A percentile compares a stretch with the other conserved stretches of the same genome.
These are phyloP conservation scores for Arion vulgaris DNA, from an alignment of 1,140 invertebrate species.

Conservation along the genomic window DNA sequence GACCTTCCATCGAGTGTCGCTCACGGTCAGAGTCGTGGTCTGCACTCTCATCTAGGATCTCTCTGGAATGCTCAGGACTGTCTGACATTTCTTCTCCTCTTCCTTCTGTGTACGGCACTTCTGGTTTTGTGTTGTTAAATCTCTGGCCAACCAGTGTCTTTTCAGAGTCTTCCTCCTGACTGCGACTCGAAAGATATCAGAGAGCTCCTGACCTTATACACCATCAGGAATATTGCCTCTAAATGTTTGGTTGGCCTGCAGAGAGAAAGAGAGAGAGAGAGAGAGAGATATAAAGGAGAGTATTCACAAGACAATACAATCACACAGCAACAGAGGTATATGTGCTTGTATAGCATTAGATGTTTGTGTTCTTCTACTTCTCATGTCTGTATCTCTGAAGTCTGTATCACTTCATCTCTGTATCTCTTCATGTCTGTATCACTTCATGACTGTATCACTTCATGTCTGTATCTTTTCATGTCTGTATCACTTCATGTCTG, in stretches of 20 bases:
- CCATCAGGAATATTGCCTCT: slow-evolving; percentile 48
- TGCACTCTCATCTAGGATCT: slow-evolving; percentile 43
- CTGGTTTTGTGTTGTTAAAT: slow-evolving; percentile 30
- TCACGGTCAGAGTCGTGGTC: slow-evolving; percentile 43
- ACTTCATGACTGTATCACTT: too few relatives aligned
- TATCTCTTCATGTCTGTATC: too few relatives aligned
- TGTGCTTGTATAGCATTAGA: too few relatives aligned
- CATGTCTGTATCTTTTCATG: too few relatives aligned
- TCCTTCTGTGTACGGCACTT: slow-evolving; percentile 19
- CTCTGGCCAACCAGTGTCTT: slow-evolving; percentile 38
- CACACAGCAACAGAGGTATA: too few relatives aligned
- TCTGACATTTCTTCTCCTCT: slow-evolving; percentile 26
- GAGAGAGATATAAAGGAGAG: too few relatives aligned
- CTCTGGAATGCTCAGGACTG: slow-evolving; percentile 34
- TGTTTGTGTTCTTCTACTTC: too few relatives aligned
- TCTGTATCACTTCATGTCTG: too few relatives aligned
- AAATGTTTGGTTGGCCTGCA: slow-evolving; percentile 48
- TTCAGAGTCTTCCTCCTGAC: slow-evolving; percentile 38
- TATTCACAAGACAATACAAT: too few relatives aligned
- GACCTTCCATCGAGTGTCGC: slow-evolving; percentile 3
- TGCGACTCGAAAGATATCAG: slow-evolving; percentile 44
- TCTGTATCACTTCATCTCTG: too few relatives aligned
- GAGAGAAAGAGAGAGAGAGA: too few relatives aligned
- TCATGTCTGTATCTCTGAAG: too few relatives aligned
- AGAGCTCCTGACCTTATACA: slow-evolving; percentile 56